Evolutionary conservation across 2,888 invertebrate species (phyloP).

Genomic region (Clostera curtula): DNA sequence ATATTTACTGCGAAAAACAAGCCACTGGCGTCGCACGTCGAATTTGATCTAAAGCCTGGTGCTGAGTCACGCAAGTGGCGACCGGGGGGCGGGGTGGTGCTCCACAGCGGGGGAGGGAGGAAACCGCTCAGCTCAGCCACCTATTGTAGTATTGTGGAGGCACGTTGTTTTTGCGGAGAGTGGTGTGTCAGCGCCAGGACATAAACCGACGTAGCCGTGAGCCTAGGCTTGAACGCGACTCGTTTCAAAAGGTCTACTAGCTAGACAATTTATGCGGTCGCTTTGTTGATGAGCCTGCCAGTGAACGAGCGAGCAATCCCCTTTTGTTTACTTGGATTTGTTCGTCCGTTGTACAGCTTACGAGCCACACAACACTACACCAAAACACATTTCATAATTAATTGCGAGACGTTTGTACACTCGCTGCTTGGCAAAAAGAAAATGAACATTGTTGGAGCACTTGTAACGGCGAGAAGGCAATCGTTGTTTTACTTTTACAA

Average conservation of each 20-base stretch:
- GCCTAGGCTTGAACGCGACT: conserved; percentile 36
- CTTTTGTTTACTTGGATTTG: conserved; percentile 15
- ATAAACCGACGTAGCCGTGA: conserved; percentile 34
- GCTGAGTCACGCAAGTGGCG: conserved; percentile 64
- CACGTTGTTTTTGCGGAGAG: conserved; percentile 64
- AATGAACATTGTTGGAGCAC: conserved; percentile 8
- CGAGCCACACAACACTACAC: conserved; percentile 1
- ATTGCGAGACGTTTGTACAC: conserved; percentile 6
- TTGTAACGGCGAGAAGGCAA: conserved; percentile 7
- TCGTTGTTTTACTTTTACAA: not conserved
- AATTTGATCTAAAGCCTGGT: conserved; percentile 60
- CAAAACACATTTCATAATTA: conserved; percentile 13
- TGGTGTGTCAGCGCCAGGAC: conserved; percentile 58
- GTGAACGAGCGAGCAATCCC: conserved; percentile 20
- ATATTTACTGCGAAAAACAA: conserved; percentile 56
- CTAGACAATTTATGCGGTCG: conserved; percentile 37
- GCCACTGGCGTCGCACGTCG: conserved; percentile 54
- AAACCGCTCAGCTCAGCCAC: conserved; percentile 58
- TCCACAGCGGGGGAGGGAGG: conserved; percentile 30
- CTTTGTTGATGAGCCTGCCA: conserved; percentile 28
- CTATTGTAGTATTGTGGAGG: conserved; percentile 65
- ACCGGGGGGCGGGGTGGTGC: conserved; percentile 25
- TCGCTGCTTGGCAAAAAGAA: conserved; percentile 3
- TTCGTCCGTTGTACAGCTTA: too few species aligned
- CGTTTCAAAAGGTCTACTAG: conserved; percentile 34